A percentile compares a stretch with the other conserved stretches of the same genome.
phyloP scores from a whole-genome alignment of 2,888 invertebrate genomes.

The Ichneumon xanthorius region DNA sequence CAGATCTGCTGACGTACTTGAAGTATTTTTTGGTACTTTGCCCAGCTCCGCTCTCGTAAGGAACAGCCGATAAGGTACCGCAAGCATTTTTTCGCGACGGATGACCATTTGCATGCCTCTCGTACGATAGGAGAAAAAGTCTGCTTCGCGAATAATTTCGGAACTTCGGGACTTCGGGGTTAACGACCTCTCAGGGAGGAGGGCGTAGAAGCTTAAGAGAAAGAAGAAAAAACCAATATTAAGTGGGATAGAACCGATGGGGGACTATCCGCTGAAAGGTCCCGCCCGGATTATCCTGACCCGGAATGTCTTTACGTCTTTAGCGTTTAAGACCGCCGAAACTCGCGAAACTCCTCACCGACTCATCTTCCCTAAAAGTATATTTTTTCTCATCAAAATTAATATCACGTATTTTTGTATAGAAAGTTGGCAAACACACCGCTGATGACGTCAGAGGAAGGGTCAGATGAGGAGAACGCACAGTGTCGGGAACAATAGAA shows the following conservation, averaged over 20 bases:
- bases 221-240: not conserved
- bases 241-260: conserved; percentile 1
- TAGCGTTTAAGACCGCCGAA: not conserved
- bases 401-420: conserved; percentile 16
- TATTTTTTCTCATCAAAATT: conserved; percentile 30
- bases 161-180: not conserved
- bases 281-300: conserved; percentile 9
- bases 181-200: conserved; percentile 22
- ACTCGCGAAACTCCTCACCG: conserved; percentile 13
- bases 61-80: conserved; percentile 45
- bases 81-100: conserved; percentile 23
- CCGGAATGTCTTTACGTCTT: conserved; percentile 6
- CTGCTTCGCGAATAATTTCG: conserved; percentile 30
- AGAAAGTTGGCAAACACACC: conserved; percentile 12
- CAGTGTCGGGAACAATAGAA: not conserved
- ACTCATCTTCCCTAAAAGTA: not conserved
- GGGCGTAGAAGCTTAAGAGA: not conserved
- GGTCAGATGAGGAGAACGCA: conserved; percentile 24
- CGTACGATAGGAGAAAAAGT: conserved; percentile 19
- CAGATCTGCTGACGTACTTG: too few species aligned
- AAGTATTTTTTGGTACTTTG: too few species aligned
- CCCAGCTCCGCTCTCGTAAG: conserved; percentile 5
- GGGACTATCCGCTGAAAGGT: conserved; percentile 21
- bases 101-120: conserved; percentile 11
- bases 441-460: not conserved